phyloP scores from a whole-genome alignment of 2,797 vertebrate genomes.

The Chaenodraco wilsoni region DNA sequence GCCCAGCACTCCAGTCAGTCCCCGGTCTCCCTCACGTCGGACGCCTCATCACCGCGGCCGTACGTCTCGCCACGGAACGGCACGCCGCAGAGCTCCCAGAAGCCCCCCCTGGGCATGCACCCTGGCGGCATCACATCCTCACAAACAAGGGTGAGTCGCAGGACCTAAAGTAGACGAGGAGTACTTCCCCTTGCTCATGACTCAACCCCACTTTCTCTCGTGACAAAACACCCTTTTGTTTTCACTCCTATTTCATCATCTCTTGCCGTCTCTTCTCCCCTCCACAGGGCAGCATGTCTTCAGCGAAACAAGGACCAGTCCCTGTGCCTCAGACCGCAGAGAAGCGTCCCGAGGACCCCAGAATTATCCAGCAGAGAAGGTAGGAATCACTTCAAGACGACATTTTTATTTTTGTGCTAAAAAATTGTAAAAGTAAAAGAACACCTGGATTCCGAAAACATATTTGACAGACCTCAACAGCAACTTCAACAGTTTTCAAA shows the following conservation, averaged over 20 bases:
- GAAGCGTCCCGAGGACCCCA: slow-evolving; percentile 92
- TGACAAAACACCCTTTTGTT: neutral
- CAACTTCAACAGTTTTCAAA: neutral
- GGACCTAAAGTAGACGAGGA: neutral
- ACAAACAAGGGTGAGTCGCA: slow-evolving; percentile 90
- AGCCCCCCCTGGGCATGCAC: slow-evolving; percentile 86
- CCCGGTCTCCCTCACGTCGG: slow-evolving; percentile 95
- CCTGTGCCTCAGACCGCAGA: slow-evolving; percentile 85
- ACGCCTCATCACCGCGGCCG: slow-evolving; percentile 96
- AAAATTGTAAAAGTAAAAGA: neutral
- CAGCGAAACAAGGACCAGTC: slow-evolving; percentile 90
- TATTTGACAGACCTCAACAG: neutral
- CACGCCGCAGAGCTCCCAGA: slow-evolving; percentile 94
- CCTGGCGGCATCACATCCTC: slow-evolving; percentile 84
- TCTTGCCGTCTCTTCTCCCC: neutral
- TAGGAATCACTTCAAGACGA: slow-evolving; percentile 23
- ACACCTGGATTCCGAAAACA: neutral
- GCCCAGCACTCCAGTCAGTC: slow-evolving; percentile 97
- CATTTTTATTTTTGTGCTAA: neutral
- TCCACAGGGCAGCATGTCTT: slow-evolving; percentile 88
- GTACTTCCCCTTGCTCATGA: neutral
- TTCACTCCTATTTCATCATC: neutral
- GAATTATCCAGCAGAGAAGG: slow-evolving; percentile 93
- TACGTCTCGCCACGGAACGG: slow-evolving; percentile 96
- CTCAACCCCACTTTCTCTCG: neutral